These are phyloP conservation scores for Tetrapedia diversipes DNA, from an alignment of 2,888 invertebrate genomes.

Conservation along the genomic window DNA sequence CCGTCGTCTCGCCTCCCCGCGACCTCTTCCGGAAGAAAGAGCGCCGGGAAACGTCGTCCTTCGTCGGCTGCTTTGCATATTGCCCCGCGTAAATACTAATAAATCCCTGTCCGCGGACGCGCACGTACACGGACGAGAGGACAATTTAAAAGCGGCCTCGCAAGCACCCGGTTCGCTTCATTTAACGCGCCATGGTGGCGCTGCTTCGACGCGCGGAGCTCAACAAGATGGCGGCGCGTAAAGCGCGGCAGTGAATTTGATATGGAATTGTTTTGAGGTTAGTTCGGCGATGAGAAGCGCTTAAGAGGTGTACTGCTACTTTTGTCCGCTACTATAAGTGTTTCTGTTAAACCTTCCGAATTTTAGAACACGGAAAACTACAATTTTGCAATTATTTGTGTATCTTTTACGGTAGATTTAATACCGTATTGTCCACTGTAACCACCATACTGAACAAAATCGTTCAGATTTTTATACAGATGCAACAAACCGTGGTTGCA, in stretches of 20 bases:
- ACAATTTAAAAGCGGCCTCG: conserved; percentile 51
- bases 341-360: too few relatives aligned
- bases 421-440: too few relatives aligned
- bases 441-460: too few relatives aligned
- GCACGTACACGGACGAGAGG: conserved; percentile 32
- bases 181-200: conserved; percentile 41
- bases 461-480: too few relatives aligned
- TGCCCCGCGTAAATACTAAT: conserved; percentile 77
- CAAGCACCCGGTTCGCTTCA: conserved; percentile 34
- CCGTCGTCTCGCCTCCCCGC: conserved; percentile 32
- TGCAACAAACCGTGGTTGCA: background rate
- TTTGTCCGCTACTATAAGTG: too few relatives aligned
- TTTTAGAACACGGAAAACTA: too few relatives aligned
- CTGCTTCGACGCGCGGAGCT: background rate
- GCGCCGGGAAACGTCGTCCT: conserved; percentile 41
- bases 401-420: too few relatives aligned
- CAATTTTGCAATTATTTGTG: too few relatives aligned
- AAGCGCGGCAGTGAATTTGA: background rate
- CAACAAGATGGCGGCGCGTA: background rate
- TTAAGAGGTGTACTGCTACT: too few relatives aligned
- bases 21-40: conserved; percentile 61
- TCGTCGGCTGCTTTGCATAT: conserved; percentile 75
- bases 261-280: background rate
- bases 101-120: conserved; percentile 65
- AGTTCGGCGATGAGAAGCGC: background rate